Evolutionary conservation across 2,888 invertebrate genomes (phyloP).

Genomic region (Spatulosminthurus flaviceps): DNA sequence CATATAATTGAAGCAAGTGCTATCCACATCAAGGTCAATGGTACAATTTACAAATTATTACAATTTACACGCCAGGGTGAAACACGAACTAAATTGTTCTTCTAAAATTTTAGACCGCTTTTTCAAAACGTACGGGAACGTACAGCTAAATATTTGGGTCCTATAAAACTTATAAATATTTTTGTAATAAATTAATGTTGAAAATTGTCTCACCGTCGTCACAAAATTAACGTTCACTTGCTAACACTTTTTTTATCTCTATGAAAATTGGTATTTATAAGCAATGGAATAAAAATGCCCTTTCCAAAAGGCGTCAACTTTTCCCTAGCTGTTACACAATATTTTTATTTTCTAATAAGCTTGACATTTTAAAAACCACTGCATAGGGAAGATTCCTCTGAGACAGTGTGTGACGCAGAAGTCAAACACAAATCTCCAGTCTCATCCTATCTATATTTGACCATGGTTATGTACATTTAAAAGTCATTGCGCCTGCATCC

Average conservation of each 20-base stretch:
- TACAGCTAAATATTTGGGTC: neutral
- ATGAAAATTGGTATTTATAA: too few relatives aligned
- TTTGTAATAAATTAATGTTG: neutral
- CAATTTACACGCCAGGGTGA: conserved; percentile 16
- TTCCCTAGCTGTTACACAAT: neutral
- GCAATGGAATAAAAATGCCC: neutral
- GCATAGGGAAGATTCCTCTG: too few relatives aligned
- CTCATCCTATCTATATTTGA: neutral
- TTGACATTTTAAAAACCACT: too few relatives aligned
- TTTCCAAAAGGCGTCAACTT: neutral
- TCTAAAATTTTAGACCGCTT: neutral
- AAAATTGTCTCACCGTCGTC: too few relatives aligned
- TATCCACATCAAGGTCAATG: conserved; percentile 29
- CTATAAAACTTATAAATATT: neutral
- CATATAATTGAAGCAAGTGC: too few relatives aligned
- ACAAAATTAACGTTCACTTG: too few relatives aligned
- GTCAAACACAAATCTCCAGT: too few relatives aligned
- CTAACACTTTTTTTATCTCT: too few relatives aligned
- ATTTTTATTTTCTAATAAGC: too few relatives aligned
- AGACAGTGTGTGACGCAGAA: too few relatives aligned
- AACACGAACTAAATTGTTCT: neutral
- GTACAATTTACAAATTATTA: conserved; percentile 36
- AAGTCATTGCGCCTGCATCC: neutral
- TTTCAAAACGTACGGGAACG: neutral
- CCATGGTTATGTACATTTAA: neutral